A percentile compares a stretch with the other conserved stretches of the same genome.
phyloP scores from a whole-genome alignment of 2,888 invertebrate species.

The Lycophotia porphyrea region DNA sequence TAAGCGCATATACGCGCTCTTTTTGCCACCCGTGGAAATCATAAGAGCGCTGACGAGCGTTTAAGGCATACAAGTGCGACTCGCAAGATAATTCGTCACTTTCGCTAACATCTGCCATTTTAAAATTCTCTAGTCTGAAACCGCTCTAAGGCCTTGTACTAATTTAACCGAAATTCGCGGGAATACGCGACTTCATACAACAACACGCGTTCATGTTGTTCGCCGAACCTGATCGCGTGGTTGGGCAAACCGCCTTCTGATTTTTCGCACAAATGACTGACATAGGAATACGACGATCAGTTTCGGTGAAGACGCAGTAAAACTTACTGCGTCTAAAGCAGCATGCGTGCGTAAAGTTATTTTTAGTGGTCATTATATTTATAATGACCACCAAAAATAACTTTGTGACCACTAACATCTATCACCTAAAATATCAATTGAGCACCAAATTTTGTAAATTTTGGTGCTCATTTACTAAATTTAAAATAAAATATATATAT shows the following conservation, averaged over 20 bases:
- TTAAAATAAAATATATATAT: too few species aligned
- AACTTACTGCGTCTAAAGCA: too few species aligned
- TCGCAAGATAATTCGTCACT: not conserved
- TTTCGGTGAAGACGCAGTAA: not conserved
- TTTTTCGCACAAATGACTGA: not conserved
- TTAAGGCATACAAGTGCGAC: not conserved
- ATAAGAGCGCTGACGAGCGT: not conserved
- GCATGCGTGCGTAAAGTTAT: too few species aligned
- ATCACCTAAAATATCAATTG: too few species aligned
- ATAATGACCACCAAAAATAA: too few species aligned
- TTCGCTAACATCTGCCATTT: not conserved
- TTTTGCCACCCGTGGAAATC: not conserved
- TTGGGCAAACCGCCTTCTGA: not conserved
- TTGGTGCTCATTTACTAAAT: too few species aligned
- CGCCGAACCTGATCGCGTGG: not conserved
- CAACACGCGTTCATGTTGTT: not conserved
- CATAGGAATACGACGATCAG: not conserved
- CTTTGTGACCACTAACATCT: too few species aligned
- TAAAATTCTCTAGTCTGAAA: not conserved
- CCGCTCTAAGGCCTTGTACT: not conserved
- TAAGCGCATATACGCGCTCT: too few species aligned
- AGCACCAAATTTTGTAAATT: too few species aligned
- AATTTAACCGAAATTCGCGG: not conserved
- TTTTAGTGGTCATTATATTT: too few species aligned
- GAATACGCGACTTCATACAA: not conserved